A percentile compares a stretch with the other conserved stretches of the same genome.
Evolutionary conservation across 2,797 vertebrate species (phyloP).

Genomic region (Diglossa cyanea): DNA sequence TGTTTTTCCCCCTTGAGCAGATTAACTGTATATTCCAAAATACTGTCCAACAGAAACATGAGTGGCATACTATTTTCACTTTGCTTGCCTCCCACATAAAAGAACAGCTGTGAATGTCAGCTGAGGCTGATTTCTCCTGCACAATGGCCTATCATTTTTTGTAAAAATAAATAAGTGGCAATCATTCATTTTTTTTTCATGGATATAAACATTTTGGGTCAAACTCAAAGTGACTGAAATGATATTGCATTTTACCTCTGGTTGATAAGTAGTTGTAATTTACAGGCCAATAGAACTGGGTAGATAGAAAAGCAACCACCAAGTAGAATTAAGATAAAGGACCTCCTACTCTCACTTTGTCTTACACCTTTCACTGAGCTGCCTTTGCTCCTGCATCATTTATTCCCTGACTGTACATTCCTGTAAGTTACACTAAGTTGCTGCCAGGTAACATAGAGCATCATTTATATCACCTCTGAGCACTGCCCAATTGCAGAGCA

Average conservation of each 20-base stretch:
- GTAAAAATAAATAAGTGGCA: conserved; percentile 51
- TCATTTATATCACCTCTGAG: conserved; percentile 33
- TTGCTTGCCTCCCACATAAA: conserved; percentile 45
- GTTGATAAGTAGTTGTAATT: conserved; percentile 66
- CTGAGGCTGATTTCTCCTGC: conserved; percentile 36
- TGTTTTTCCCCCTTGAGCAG: conserved; percentile 15
- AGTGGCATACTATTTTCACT: conserved; percentile 23
- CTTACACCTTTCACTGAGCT: conserved; percentile 54
- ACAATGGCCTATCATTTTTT: conserved; percentile 52
- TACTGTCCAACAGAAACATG: conserved; percentile 24
- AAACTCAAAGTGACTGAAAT: conserved; percentile 67
- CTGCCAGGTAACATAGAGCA: conserved; percentile 45
- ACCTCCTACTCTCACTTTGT: conserved; percentile 48
- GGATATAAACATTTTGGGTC: conserved; percentile 56
- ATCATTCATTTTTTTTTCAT: conserved; percentile 21
- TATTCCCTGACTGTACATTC: conserved; percentile 13
- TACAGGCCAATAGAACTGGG: conserved; percentile 38
- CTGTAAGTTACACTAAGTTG: conserved; percentile 40
- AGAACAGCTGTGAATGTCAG: conserved; percentile 49
- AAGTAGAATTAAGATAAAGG: conserved; percentile 63
- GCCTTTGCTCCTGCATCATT: conserved; percentile 53
- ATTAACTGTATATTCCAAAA: conserved; percentile 50
- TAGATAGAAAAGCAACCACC: conserved; percentile 60
- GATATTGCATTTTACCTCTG: conserved; percentile 58
- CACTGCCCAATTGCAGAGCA: background rate